A percentile compares a stretch with the other conserved stretches of the same genome.
These are phyloP conservation scores for Rousettus madagascariensis DNA, from an alignment of 2,797 vertebrate species.

Conservation along the genomic window DNA sequence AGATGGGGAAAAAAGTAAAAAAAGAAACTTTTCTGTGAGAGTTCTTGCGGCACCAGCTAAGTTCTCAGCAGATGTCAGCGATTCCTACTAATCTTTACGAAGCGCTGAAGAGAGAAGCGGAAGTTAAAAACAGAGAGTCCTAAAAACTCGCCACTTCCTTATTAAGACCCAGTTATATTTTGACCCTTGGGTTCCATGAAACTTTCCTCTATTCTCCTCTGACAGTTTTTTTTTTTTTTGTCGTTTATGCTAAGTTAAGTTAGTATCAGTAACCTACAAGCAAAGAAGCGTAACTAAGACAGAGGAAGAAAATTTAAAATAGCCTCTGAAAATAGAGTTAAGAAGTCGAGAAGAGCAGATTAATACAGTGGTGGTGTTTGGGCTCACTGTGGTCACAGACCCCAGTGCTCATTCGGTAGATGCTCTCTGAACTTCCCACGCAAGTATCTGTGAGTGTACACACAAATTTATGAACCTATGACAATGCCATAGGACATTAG, in stretches of 20 bases:
- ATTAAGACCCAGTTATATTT: neutral
- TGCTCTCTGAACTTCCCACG: neutral
- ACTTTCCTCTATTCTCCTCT: neutral
- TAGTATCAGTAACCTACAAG: neutral
- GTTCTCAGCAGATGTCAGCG: neutral
- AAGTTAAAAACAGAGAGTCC: neutral
- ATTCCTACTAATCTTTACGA: neutral
- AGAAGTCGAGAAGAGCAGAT: neutral
- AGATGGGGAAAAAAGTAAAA: neutral
- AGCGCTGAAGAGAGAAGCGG: neutral
- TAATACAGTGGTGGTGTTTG: fast-evolving
- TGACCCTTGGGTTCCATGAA: constrained; percentile 18
- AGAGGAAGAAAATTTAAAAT: neutral
- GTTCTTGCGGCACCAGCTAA: neutral
- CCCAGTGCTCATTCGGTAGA: neutral
- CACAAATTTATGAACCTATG: neutral
- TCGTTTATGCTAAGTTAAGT: neutral
- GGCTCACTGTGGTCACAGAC: neutral
- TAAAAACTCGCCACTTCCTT: neutral
- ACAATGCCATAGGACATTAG: neutral
- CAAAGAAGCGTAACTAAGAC: neutral
- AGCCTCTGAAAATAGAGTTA: neutral
- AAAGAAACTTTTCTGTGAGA: neutral
- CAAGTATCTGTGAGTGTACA: no score
- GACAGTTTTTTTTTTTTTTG: neutral